Conservation (phyloP, 2,797 vertebrate genomes). For the Clarias platycephalus region DNA sequence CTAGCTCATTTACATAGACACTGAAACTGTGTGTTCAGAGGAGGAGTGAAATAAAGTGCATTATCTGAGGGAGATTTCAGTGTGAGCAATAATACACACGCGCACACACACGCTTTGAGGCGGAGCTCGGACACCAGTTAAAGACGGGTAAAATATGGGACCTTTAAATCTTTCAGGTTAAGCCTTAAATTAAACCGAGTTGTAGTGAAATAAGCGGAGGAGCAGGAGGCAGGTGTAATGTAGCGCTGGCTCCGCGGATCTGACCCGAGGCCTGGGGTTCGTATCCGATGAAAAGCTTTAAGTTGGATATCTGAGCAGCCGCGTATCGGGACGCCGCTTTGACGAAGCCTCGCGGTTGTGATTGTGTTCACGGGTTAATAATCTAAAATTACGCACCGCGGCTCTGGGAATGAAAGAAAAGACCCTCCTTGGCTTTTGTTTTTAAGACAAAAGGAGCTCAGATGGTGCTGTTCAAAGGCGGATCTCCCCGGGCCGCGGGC, state of each 20-base stretch:
- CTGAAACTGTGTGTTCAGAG: no score
- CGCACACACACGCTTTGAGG: no score
- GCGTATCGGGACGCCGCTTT: background rate
- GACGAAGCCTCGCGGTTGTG: background rate
- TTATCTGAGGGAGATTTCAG: no score
- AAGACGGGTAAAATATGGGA: no score
- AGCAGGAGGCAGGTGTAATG: background rate
- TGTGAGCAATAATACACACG: no score
- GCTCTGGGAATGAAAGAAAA: background rate
- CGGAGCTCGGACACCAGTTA: no score
- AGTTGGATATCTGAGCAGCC: background rate
- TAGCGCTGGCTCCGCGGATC: background rate
- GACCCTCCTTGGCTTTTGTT: slow-evolving; percentile 20
- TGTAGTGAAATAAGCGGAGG: background rate
- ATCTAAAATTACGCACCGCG: background rate
- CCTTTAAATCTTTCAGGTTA: background rate
- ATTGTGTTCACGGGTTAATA: background rate
- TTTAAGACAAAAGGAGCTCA: slow-evolving; percentile 37
- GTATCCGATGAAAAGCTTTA: background rate
- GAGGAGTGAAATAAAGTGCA: no score
- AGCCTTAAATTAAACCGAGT: background rate
- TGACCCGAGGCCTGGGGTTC: background rate
- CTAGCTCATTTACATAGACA: no score
- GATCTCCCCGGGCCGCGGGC: slow-evolving; percentile 7
- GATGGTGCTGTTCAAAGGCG: background rate